Percentiles rank a stretch among this genome's conserved stretches.
These are phyloP conservation scores for Plagiodera versicolora DNA, from an alignment of 2,888 invertebrate species.

Conservation along the genomic window DNA sequence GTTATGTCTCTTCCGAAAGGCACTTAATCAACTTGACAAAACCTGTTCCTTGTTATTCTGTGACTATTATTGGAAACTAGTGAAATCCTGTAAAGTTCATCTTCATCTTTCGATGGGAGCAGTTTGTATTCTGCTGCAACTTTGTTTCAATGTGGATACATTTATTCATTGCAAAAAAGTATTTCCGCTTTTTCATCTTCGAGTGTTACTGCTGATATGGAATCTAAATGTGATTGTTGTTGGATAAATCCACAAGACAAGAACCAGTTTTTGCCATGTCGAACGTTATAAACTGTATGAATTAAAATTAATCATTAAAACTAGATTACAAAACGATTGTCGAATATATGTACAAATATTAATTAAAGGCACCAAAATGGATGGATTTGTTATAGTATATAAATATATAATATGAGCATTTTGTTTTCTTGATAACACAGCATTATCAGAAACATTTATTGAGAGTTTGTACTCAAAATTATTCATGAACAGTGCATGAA, in stretches of 20 bases:
- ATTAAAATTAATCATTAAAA: background rate
- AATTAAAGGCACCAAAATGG: slow-evolving; percentile 55
- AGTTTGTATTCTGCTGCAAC: background rate
- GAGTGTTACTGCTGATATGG: background rate
- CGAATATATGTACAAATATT: slow-evolving; percentile 45
- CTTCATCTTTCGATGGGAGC: background rate
- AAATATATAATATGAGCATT: slow-evolving; percentile 46
- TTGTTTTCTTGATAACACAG: slow-evolving; percentile 42
- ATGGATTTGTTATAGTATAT: slow-evolving; percentile 50
- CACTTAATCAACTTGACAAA: slow-evolving; percentile 30
- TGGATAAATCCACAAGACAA: background rate
- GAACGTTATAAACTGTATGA: background rate
- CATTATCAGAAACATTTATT: slow-evolving; percentile 43
- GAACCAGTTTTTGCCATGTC: background rate
- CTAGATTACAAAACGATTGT: slow-evolving; percentile 40
- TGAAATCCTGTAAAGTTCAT: no score
- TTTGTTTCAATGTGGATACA: background rate
- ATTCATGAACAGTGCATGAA: slow-evolving; percentile 32
- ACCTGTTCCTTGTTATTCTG: background rate
- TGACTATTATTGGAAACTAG: no score
- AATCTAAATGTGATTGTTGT: background rate
- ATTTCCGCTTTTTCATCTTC: no score
- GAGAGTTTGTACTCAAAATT: slow-evolving; percentile 30
- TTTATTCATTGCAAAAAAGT: no score
- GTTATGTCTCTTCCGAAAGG: slow-evolving; percentile 38